These are phyloP conservation scores for Megalonaias nervosa DNA, from an alignment of 1,140 invertebrate species.

Conservation along the genomic window DNA sequence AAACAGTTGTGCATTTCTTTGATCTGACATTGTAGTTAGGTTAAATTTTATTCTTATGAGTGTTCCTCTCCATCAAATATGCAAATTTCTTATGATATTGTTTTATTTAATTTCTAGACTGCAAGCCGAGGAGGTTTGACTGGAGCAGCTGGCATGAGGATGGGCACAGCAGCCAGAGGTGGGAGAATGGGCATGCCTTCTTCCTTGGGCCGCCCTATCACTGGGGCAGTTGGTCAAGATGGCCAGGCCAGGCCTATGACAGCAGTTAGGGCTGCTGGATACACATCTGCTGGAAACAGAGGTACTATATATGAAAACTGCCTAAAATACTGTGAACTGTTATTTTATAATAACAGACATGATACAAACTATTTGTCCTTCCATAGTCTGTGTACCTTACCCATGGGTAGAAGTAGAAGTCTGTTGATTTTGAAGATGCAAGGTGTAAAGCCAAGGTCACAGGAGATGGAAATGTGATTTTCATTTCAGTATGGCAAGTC, in stretches of 20 bases:
- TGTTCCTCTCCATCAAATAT: not conserved
- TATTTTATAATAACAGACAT: too few species aligned
- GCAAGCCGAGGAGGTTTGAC: constrained; percentile 23
- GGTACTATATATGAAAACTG: constrained; percentile 27
- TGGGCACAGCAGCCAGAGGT: constrained; percentile 64
- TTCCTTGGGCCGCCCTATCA: constrained; percentile 67
- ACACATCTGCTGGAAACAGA: constrained; percentile 80
- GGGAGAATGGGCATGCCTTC: constrained; percentile 66
- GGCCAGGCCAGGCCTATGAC: constrained; percentile 87
- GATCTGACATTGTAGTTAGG: not conserved
- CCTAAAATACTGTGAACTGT: too few species aligned
- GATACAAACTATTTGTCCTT: too few species aligned
- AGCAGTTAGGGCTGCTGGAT: constrained; percentile 95
- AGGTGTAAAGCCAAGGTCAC: too few species aligned
- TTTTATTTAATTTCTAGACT: constrained; percentile 10
- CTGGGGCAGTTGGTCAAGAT: constrained; percentile 62
- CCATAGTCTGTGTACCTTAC: too few species aligned
- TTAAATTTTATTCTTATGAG: not conserved
- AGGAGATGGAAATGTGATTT: too few species aligned
- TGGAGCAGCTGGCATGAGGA: constrained; percentile 20
- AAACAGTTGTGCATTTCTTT: not conserved
- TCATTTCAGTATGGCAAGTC: too few species aligned
- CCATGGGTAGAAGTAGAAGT: too few species aligned
- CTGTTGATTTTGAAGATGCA: too few species aligned
- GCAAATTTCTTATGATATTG: too few species aligned